Percentiles rank a stretch among this genome's conserved stretches.
Conservation (phyloP, 1,140 invertebrate genomes). For the Drosophila tropicalis region DNA sequence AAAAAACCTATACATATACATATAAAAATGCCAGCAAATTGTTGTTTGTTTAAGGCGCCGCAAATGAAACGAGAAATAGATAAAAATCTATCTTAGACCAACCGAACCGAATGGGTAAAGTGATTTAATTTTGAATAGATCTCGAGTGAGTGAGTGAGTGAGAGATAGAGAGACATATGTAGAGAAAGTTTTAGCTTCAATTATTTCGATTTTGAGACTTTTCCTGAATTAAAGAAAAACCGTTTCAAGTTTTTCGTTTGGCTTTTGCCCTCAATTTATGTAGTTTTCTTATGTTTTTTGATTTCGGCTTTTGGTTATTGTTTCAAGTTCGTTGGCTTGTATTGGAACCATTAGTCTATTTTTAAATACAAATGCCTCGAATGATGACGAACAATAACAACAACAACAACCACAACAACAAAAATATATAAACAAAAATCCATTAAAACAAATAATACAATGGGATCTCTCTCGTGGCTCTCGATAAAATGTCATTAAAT, state of each 20-base stretch:
- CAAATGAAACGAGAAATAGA: constrained; percentile 45
- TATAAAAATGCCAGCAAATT: constrained; percentile 57
- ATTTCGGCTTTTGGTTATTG: constrained; percentile 9
- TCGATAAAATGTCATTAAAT: constrained; percentile 59
- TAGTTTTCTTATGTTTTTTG: not conserved
- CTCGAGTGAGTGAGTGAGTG: not conserved
- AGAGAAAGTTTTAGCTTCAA: constrained; percentile 65
- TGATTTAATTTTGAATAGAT: constrained; percentile 74
- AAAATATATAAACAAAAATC: constrained; percentile 44
- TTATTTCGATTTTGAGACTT: constrained; percentile 48
- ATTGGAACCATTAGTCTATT: constrained; percentile 66
- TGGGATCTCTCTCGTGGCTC: constrained; percentile 26
- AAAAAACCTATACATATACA: not conserved
- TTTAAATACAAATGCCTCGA: constrained; percentile 47
- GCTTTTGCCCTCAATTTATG: too few species aligned
- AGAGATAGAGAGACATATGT: not conserved
- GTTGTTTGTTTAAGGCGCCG: constrained; percentile 78
- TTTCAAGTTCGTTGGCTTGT: constrained; percentile 36
- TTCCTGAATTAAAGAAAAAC: constrained; percentile 10
- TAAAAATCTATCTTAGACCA: constrained; percentile 45
- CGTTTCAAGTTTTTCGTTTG: not conserved
- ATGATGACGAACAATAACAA: constrained; percentile 19
- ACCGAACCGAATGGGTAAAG: constrained; percentile 61
- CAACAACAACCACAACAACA: constrained; percentile 28
- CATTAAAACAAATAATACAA: constrained; percentile 70